Evolutionary conservation across 2,888 invertebrate species (phyloP), one percentile per base, ranked within the genome.

Genomic region (Hirtodrosophila histrioides): DNA sequence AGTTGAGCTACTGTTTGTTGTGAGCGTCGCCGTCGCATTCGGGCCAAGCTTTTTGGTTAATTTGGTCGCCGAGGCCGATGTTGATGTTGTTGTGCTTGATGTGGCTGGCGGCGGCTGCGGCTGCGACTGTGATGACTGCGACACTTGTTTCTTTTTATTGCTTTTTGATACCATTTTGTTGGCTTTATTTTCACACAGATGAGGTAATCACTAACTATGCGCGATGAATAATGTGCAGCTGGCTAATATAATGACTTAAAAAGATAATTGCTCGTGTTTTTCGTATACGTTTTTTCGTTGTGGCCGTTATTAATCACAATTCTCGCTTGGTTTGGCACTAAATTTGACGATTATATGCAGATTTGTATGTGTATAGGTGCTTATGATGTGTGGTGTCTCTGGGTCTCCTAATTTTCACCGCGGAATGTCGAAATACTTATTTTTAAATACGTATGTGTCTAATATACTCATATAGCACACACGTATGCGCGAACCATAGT

Each of bases 101-200:
- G 81, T 84, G 40, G 78, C 78, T 68, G 77, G 73, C 44, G 78
- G 76, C 70, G 37, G 44, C 45, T 49, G 49, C 43, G 46, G 11
- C 54, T 44, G 57, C 60, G 57, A 45, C 75, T 43, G 40, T 57
- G 63, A 44, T 9, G 51, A 46, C 36, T 64, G 84, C 72, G 85
- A 72, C 80, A 82, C 83, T 82, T 78, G 80, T 84, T 88, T 89
- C 77, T 89, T 89, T 79, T 88, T 89, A 71, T 75, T 82, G 67
- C 68, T 88, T 80, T 89, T 91, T 73, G 90, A 90, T 75, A 91
- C 90, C 91, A 90, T 91, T 88, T 79, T 83, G 74, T 39, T 68
- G 39, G 63, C 37, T 46, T 44, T 29, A 49, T 74, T 61, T 58
- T 70, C 66, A 74, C 77, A 69, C 71, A 75, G 69, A 75, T 85